Base-by-base conservation (phyloP, 2,888 invertebrate genomes). In the Scrobipalpa costella region DNA sequence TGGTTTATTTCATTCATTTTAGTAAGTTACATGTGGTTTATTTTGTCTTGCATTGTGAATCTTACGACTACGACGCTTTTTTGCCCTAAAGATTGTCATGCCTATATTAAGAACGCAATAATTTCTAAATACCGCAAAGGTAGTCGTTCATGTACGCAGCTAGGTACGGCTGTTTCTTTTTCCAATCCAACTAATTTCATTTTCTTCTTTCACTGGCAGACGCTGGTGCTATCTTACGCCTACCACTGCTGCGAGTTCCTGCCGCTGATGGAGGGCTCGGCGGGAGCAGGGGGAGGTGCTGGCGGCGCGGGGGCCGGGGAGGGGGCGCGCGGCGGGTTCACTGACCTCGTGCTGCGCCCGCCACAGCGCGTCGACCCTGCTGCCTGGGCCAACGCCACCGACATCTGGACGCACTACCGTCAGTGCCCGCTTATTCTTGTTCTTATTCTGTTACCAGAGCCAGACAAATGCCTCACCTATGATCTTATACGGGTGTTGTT, bases 161-260 rank as follows among this genome's bases (percentile, higher is more conserved):
- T n/a, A n/a, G n/a, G n/a, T n/a, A n/a, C n/a, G n/a, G n/a, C n/a
- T n/a, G n/a, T n/a, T n/a, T n/a, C n/a, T n/a, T n/a, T 7, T 34
- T 3, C 6, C 34, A 34, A 34, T 9, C 38, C 38, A 7, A 38
- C 38, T 7, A 38, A 40, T 9, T 33, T 47, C 19, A 47, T 50
- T 27, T 27, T 44, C 17, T 2, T 61, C 50, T 63, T 82, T 63
- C n/a, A n/a, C n/a, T n/a, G 9, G 15, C 86, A 96, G 89, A 95
- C 95, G 11, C 92, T 98, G 77, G 95, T 96, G 49, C 90, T 98
- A 47, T 96, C 98, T 0, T 98, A 98, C 86, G 98, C 98, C 70
- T 99, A 98, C 89, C 98, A 99, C 84, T 99, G 98, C 90, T 98
- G 98, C 88, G 95, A 97, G 68, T 98, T 97, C 88, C 84, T 96